Percentiles rank a stretch among this genome's conserved stretches.
These are phyloP conservation scores for Dasyornis broadbenti DNA, from an alignment of 2,113 vertebrate genomes.

Conservation along the genomic window DNA sequence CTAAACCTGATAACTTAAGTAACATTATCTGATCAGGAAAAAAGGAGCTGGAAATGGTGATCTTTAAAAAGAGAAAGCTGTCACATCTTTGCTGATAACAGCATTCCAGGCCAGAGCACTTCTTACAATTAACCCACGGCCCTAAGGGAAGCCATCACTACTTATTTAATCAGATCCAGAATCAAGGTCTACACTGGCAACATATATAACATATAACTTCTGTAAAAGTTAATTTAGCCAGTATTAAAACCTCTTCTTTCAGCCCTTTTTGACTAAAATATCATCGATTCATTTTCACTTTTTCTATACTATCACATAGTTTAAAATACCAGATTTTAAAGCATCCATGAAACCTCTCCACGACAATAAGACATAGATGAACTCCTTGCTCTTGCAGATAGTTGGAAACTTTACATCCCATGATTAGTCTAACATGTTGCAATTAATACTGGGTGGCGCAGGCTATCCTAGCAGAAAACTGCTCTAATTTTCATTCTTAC, in stretches of 20 bases:
- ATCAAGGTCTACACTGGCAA: background rate
- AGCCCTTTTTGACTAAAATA: background rate
- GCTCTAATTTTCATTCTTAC: background rate
- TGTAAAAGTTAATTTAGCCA: background rate
- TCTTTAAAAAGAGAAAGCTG: background rate
- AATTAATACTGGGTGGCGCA: background rate
- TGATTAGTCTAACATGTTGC: fast-evolving
- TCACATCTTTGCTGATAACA: background rate
- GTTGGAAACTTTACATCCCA: background rate
- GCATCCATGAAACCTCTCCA: background rate
- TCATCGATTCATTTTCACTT: background rate
- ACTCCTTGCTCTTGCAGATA: background rate
- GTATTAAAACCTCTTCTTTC: background rate
- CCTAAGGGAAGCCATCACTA: background rate
- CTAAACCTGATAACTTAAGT: background rate
- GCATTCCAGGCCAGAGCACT: background rate
- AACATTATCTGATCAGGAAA: background rate
- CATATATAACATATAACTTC: background rate
- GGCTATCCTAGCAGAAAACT: background rate
- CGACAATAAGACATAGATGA: fast-evolving
- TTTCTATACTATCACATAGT: background rate
- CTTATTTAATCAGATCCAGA: background rate
- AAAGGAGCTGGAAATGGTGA: background rate
- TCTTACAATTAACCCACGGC: background rate
- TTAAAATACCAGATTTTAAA: background rate